Conservation (phyloP, 2,797 vertebrate genomes). For the Varecia variegata region DNA sequence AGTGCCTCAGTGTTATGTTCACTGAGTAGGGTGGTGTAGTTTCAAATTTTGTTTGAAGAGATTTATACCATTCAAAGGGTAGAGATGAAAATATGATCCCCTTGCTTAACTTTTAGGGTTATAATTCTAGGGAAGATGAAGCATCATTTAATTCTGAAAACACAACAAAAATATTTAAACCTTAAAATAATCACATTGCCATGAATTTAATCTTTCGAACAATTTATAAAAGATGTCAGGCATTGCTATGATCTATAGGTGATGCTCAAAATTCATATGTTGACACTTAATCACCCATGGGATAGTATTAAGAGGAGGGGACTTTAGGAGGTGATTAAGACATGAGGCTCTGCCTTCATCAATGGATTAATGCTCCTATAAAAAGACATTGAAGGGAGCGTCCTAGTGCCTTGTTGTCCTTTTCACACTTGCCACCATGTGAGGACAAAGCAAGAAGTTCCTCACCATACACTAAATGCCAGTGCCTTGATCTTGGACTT, state of each 20-base stretch:
- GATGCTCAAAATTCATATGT: neutral
- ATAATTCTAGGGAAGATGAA: neutral
- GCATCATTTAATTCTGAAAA: neutral
- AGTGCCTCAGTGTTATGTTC: neutral
- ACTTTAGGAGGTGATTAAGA: neutral
- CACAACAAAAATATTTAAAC: neutral
- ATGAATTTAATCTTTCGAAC: conserved; percentile 7
- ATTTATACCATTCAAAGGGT: neutral
- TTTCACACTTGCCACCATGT: neutral
- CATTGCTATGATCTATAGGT: neutral
- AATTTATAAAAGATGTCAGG: neutral
- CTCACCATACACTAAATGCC: neutral
- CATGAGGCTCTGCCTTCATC: neutral
- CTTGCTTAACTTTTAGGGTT: conserved; percentile 13
- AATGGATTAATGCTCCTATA: neutral
- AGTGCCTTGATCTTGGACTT: neutral
- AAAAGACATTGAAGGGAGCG: neutral
- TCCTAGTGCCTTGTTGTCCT: neutral
- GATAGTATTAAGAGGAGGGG: neutral
- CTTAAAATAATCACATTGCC: neutral
- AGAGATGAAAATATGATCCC: neutral
- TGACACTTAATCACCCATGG: neutral
- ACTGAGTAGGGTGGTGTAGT: neutral
- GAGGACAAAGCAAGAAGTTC: neutral
- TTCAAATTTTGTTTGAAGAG: neutral